Percentiles rank a stretch among this genome's conserved stretches.
Evolutionary conservation across 2,113 vertebrate genomes (phyloP).

Genomic region (Cettia cetti): DNA sequence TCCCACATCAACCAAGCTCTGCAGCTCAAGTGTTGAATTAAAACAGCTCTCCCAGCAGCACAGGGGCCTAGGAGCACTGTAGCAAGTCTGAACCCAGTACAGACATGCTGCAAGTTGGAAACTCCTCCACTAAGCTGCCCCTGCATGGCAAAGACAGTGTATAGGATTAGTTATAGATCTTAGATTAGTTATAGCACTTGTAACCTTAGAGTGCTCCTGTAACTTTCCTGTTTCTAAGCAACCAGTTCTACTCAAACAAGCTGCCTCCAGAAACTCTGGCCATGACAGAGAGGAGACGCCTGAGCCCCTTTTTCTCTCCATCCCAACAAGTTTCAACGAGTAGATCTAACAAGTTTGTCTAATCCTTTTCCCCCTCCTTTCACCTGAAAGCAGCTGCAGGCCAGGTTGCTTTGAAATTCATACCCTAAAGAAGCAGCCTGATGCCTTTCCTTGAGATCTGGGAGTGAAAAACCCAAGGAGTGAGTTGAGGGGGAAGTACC

Average conservation of each 20-base stretch:
- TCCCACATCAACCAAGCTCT: not conserved
- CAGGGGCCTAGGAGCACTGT: not conserved
- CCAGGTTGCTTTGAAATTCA: not conserved
- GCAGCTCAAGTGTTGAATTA: not conserved
- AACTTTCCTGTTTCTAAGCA: constrained; percentile 22
- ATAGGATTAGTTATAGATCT: not conserved
- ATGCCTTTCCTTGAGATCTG: not conserved
- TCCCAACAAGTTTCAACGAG: not conserved
- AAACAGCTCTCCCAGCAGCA: not conserved
- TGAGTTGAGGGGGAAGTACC: not conserved
- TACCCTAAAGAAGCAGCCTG: not conserved
- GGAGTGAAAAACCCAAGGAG: not conserved
- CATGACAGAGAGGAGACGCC: not conserved
- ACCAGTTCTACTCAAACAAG: not conserved
- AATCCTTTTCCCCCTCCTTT: not conserved
- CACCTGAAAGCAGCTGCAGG: not conserved
- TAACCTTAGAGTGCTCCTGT: not conserved
- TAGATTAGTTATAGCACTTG: not conserved
- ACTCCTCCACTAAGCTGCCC: not conserved
- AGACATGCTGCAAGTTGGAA: not conserved
- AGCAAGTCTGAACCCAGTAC: not conserved
- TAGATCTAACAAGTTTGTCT: not conserved
- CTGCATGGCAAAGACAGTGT: not conserved
- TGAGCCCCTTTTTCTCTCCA: not conserved
- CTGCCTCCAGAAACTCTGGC: not conserved